Conservation (phyloP, 2,797 vertebrate species). For the Sparus aurata region DNA sequence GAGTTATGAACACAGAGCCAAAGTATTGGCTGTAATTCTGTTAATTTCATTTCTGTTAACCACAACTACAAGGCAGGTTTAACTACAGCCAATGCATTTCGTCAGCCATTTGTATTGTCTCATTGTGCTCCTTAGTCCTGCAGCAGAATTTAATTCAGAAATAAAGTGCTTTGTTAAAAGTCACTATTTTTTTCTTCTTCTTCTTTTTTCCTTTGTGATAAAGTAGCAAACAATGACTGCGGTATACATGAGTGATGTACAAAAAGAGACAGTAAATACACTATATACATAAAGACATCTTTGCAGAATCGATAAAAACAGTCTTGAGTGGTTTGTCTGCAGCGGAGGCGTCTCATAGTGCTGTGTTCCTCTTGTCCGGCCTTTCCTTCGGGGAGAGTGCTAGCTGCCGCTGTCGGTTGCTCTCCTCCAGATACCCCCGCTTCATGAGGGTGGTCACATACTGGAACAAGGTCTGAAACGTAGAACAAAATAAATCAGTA, state of each 20-base stretch:
- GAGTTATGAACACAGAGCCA: slow-evolving; percentile 48
- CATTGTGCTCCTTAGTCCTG: slow-evolving; percentile 18
- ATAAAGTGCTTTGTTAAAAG: slow-evolving; percentile 78
- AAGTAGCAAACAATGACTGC: slow-evolving; percentile 17
- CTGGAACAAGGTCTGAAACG: slow-evolving; percentile 83
- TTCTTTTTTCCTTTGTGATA: slow-evolving; percentile 18
- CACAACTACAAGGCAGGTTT: slow-evolving; percentile 41
- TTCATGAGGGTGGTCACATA: slow-evolving; percentile 84
- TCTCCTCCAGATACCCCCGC: slow-evolving; percentile 82
- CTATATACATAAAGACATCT: slow-evolving; percentile 64
- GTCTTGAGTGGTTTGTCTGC: slow-evolving; percentile 23
- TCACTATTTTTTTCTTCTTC: not conserved
- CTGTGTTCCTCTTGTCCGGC: slow-evolving; percentile 81
- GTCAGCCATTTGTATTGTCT: slow-evolving; percentile 36
- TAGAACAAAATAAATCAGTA: slow-evolving; percentile 2
- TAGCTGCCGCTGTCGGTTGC: slow-evolving; percentile 55
- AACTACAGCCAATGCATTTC: slow-evolving; percentile 26
- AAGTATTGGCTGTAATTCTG: slow-evolving; percentile 38
- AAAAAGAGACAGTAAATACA: slow-evolving; percentile 65
- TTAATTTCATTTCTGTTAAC: slow-evolving; percentile 28
- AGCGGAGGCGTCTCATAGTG: slow-evolving; percentile 67
- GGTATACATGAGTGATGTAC: slow-evolving; percentile 37
- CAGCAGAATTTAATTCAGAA: slow-evolving; percentile 64
- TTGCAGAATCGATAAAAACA: slow-evolving; percentile 36
- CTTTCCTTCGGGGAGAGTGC: slow-evolving; percentile 74